These are phyloP conservation scores for Anolis sagrei DNA, from an alignment of 2,113 vertebrate genomes.

Conservation along the genomic window DNA sequence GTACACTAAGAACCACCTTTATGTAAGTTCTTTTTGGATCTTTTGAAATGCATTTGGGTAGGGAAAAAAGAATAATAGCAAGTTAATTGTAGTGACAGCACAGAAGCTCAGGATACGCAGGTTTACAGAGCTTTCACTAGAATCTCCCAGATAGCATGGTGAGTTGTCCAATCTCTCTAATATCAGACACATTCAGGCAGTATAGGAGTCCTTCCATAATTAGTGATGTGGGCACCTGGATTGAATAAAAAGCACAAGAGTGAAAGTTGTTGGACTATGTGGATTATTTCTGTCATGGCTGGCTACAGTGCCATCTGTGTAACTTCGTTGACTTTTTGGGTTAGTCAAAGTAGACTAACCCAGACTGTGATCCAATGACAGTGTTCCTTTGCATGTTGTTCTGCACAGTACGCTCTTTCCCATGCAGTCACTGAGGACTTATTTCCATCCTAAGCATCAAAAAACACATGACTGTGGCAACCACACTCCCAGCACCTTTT, in stretches of 20 bases:
- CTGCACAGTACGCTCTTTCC: background rate
- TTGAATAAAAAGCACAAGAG: background rate
- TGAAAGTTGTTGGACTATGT: too few species aligned
- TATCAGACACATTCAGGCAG: background rate
- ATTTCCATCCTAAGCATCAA: background rate
- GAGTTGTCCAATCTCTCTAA: background rate
- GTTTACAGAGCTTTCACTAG: background rate
- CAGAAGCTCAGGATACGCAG: background rate
- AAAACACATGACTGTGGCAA: background rate
- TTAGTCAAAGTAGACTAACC: too few species aligned
- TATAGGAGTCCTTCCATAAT: background rate
- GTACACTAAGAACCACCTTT: constrained; percentile 71
- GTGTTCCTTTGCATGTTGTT: background rate
- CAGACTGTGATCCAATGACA: background rate
- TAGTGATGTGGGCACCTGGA: background rate
- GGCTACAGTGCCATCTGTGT: background rate
- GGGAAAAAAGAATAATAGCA: background rate
- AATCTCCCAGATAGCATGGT: too few species aligned
- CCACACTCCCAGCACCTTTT: background rate
- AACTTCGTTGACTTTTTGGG: background rate
- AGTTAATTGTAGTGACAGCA: background rate
- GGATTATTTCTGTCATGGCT: background rate
- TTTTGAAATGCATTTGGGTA: background rate
- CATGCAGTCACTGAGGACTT: background rate
- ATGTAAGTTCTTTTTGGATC: constrained; percentile 57